Percentiles rank a stretch among this genome's conserved stretches.
Conservation (phyloP, 2,113 vertebrate species). For the Herpailurus yagouaroundi region DNA sequence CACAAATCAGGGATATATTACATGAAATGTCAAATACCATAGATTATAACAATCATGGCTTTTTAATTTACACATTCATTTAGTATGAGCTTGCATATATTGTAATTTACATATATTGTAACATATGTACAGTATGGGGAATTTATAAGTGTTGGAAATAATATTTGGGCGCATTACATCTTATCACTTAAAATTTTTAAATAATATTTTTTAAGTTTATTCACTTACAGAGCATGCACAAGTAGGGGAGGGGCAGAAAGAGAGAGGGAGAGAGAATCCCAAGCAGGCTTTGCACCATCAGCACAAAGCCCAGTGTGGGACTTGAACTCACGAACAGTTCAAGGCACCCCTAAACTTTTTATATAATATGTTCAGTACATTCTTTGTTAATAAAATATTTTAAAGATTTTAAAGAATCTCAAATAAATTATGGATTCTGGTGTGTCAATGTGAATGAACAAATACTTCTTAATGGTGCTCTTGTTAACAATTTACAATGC, state of each 20-base stretch:
- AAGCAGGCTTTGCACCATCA: too few relatives aligned
- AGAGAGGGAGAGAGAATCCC: too few relatives aligned
- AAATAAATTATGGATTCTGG: neutral
- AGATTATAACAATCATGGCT: neutral
- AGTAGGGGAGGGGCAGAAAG: too few relatives aligned
- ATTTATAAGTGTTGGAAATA: constrained; percentile 35
- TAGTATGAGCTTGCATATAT: neutral
- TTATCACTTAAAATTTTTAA: constrained; percentile 25
- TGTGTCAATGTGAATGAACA: neutral
- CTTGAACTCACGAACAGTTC: too few relatives aligned
- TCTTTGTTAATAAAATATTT: constrained; percentile 16
- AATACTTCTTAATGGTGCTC: neutral
- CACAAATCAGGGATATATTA: neutral
- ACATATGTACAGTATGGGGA: neutral
- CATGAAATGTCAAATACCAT: neutral
- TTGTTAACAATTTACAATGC: constrained; percentile 31
- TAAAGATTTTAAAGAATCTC: neutral
- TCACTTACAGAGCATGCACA: too few relatives aligned
- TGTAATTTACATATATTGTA: constrained; percentile 5
- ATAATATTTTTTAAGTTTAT: neutral
- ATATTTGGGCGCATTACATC: neutral
- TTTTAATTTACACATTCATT: neutral
- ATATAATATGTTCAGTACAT: constrained; percentile 11
- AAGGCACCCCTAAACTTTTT: neutral
- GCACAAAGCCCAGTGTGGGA: too few relatives aligned